phyloP scores from a whole-genome alignment of 2,888 invertebrate species.

The Mesorhabditis sp. region DNA sequence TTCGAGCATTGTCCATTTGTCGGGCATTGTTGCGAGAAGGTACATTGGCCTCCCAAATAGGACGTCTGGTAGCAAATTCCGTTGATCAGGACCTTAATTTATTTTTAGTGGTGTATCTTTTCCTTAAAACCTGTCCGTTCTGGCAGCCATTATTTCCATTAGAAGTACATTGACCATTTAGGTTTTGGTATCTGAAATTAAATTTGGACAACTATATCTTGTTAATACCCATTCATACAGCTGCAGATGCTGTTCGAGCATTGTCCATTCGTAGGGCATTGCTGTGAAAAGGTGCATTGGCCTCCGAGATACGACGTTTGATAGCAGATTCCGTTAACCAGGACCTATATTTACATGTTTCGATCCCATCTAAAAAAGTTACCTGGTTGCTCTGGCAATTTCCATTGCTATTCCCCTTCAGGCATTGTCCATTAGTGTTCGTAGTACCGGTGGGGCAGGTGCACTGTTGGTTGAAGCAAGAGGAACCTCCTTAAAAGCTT shows the following conservation, averaged over 20 bases:
- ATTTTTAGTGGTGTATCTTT: too few species aligned
- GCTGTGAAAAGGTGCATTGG: constrained; percentile 12
- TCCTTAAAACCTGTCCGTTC: neutral
- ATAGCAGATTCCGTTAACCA: neutral
- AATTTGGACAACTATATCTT: neutral
- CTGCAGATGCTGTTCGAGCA: constrained; percentile 9
- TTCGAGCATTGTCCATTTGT: neutral
- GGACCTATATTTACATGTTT: neutral
- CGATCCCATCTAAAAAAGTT: neutral
- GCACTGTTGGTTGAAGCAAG: neutral
- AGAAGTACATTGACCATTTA: neutral
- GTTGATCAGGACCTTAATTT: neutral
- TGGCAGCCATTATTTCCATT: neutral
- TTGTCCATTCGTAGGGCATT: constrained; percentile 5
- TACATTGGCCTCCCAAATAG: neutral
- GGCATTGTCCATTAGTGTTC: neutral
- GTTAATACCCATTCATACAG: constrained; percentile 1
- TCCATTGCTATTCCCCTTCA: neutral
- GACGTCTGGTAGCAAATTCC: neutral
- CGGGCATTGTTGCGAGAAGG: constrained; percentile 12
- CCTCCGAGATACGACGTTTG: neutral
- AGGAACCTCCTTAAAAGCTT: neutral
- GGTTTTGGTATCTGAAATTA: constrained; percentile 7
- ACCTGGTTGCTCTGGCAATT: neutral
- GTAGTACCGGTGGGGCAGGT: neutral